phyloP scores from a whole-genome alignment of 23 tunicate genomes.

The Styela clava region DNA sequence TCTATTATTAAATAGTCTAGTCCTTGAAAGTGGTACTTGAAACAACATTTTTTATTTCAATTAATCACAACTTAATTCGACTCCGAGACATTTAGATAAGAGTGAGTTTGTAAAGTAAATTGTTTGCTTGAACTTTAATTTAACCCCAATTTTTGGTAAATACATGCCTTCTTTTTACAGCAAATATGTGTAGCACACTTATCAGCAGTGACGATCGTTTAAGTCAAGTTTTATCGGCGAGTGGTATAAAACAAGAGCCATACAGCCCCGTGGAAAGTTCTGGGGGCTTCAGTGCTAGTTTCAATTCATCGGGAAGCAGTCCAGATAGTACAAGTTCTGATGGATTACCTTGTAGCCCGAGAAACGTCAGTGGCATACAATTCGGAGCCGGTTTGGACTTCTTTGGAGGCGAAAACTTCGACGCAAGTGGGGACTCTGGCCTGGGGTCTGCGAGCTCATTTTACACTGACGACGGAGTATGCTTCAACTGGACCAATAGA shows the following conservation, averaged over 20 bases:
- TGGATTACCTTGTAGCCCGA: conserved; percentile 63
- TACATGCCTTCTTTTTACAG: conserved; percentile 17
- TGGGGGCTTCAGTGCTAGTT: conserved; percentile 51
- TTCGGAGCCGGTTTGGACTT: conserved; percentile 31
- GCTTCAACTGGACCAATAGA: conserved; percentile 26
- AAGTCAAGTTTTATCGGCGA: conserved; percentile 37
- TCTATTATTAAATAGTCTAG: not conserved
- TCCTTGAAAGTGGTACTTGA: not conserved
- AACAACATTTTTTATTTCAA: not conserved
- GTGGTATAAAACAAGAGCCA: conserved; percentile 83
- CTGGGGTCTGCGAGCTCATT: conserved; percentile 19
- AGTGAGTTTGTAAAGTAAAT: no score
- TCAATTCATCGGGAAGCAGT: conserved; percentile 61
- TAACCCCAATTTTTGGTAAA: no score
- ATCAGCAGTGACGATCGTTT: conserved; percentile 25
- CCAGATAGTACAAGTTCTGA: conserved; percentile 73
- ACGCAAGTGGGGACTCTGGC: conserved; percentile 21
- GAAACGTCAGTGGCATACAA: conserved; percentile 39
- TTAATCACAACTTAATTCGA: no score
- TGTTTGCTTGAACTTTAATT: no score
- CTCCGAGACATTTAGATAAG: no score
- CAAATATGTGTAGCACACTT: conserved; percentile 33
- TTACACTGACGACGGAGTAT: conserved; percentile 11
- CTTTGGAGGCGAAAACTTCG: conserved; percentile 23
- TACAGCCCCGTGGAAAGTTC: conserved; percentile 65